Percentiles rank a stretch among this genome's conserved stretches.
phyloP scores from a whole-genome alignment of 64 coral and sea anemone genomes.

The Catalaphyllia jardinei region DNA sequence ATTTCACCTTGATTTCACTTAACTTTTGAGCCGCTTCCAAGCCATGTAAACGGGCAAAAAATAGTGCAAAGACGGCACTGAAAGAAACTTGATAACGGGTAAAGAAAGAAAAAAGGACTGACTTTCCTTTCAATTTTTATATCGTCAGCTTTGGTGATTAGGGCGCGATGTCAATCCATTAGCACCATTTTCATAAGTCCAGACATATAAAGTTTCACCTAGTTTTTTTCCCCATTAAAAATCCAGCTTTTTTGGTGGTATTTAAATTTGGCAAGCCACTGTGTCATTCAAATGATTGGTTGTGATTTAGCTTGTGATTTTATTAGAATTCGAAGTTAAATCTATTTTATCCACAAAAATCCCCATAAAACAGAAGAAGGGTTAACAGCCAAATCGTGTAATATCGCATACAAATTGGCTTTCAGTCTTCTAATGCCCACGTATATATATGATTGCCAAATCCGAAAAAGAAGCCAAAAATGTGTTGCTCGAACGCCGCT shows the following conservation, averaged over 20 bases:
- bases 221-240: background rate
- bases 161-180: no score
- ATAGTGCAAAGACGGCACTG: no score
- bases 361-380: background rate
- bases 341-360: background rate
- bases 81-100: no score
- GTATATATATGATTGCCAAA: background rate
- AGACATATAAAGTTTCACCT: background rate
- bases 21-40: no score
- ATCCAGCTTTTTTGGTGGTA: background rate
- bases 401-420: background rate
- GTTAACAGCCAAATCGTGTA: background rate
- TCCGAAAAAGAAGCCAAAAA: background rate
- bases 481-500: no score
- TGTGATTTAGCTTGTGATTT: conserved; percentile 1
- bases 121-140: no score
- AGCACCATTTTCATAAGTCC: no score
- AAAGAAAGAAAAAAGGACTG: no score
- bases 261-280: background rate
- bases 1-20: no score
- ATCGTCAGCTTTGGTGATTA: no score
- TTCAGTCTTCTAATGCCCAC: background rate
- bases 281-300: background rate
- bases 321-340: background rate
- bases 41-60: no score